Conservation (phyloP, 2,797 vertebrate species). For the Enteromius treurensis region DNA sequence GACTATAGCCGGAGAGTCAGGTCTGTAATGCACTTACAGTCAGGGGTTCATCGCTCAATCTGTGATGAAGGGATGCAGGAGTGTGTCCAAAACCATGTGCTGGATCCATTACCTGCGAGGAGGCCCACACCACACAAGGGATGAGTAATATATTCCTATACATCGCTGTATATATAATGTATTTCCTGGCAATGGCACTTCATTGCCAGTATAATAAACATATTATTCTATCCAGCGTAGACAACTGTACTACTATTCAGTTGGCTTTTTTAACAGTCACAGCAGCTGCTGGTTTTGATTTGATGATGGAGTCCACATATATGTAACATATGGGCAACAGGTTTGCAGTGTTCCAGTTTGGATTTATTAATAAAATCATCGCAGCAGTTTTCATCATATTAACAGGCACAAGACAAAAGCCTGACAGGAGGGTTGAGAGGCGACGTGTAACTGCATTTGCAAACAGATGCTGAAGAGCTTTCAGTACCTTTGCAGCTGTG, state of each 20-base stretch:
- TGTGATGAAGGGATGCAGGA: slow-evolving; percentile 55
- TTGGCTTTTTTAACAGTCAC: slow-evolving; percentile 35
- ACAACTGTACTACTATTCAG: slow-evolving; percentile 66
- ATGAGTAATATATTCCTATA: slow-evolving; percentile 69
- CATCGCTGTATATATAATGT: slow-evolving; percentile 62
- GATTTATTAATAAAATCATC: slow-evolving; percentile 65
- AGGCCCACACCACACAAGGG: slow-evolving; percentile 57
- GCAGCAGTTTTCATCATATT: slow-evolving; percentile 50
- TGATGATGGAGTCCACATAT: slow-evolving; percentile 48
- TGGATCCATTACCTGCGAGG: slow-evolving; percentile 66
- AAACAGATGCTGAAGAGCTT: slow-evolving; percentile 23
- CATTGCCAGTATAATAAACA: slow-evolving; percentile 66
- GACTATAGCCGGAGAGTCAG: slow-evolving; percentile 19
- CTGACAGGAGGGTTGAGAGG: not conserved
- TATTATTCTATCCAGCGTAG: slow-evolving; percentile 63
- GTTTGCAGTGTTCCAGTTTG: slow-evolving; percentile 58
- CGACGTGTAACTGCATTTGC: not conserved
- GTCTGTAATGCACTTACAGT: slow-evolving; percentile 61
- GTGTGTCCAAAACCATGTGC: slow-evolving; percentile 60
- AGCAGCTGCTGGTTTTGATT: slow-evolving; percentile 64
- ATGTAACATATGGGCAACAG: slow-evolving; percentile 63
- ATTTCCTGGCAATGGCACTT: slow-evolving; percentile 65
- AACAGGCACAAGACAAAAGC: slow-evolving; percentile 33
- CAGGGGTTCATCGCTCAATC: slow-evolving; percentile 58
- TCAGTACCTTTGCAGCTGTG: not conserved